A percentile compares a stretch with the other conserved stretches of the same genome.
Conservation (phyloP, 2,888 invertebrate genomes). For the Drosophila kokeensis region DNA sequence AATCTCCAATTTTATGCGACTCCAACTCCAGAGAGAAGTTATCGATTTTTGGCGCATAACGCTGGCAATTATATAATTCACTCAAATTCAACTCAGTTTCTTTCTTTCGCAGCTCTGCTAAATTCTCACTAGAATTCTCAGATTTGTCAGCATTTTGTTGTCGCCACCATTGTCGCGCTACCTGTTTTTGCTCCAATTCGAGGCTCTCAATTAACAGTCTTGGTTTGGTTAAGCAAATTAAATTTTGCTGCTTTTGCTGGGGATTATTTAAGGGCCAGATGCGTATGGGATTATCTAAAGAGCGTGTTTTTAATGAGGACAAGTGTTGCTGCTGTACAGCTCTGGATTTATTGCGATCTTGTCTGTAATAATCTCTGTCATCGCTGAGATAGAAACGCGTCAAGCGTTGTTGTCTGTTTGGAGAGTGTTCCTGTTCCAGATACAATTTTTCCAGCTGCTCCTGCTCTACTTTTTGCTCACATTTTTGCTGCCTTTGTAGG, state of each 20-base stretch:
- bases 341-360: not conserved
- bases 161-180: not conserved
- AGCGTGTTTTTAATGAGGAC: not conserved
- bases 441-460: not conserved
- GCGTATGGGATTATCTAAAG: not conserved
- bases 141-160: not conserved
- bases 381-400: not conserved
- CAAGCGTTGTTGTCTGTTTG: not conserved
- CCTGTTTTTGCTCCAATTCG: not conserved
- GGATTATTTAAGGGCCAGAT: constrained; percentile 17
- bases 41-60: not conserved
- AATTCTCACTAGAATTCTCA: not conserved
- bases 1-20: not conserved
- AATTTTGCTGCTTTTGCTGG: not conserved
- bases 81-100: not conserved
- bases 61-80: not conserved
- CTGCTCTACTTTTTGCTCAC: not conserved
- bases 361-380: not conserved
- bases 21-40: not conserved
- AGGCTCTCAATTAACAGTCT: constrained; percentile 17
- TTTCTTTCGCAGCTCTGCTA: not conserved
- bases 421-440: not conserved
- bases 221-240: constrained; percentile 32
- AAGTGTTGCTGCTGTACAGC: not conserved
- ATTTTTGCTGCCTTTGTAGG: not conserved